These are phyloP conservation scores for Masticophis lateralis DNA, from an alignment of 2,797 vertebrate species.

Conservation along the genomic window DNA sequence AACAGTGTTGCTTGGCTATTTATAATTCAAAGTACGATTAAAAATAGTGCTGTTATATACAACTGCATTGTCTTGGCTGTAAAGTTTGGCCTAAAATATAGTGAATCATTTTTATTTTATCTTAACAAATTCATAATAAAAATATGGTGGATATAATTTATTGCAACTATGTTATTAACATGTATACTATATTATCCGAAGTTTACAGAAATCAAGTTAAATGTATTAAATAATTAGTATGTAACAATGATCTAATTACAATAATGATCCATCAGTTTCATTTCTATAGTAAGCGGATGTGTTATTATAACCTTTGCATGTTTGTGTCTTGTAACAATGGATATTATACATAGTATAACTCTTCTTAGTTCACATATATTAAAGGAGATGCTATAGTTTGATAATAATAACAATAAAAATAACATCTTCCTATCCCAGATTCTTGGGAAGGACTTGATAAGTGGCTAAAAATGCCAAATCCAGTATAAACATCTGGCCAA, in stretches of 20 bases:
- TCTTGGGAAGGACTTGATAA: background rate
- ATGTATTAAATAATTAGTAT: background rate
- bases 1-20: slow-evolving; percentile 52
- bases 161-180: slow-evolving; percentile 8
- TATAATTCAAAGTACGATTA: slow-evolving; percentile 51
- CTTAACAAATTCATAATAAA: slow-evolving; percentile 29
- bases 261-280: background rate
- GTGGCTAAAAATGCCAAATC: background rate
- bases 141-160: slow-evolving; percentile 18
- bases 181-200: background rate
- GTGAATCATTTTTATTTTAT: slow-evolving; percentile 47
- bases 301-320: background rate
- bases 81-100: slow-evolving; percentile 42
- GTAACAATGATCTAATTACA: slow-evolving; percentile 2
- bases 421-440: background rate
- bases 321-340: slow-evolving; percentile 12
- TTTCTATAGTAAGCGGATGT: background rate
- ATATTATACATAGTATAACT: background rate
- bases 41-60: slow-evolving; percentile 43
- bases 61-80: slow-evolving; percentile 40
- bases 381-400: background rate
- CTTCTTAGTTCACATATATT: slow-evolving; percentile 13
- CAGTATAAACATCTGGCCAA: background rate
- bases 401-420: background rate
- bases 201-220: slow-evolving; percentile 1